phyloP scores from a whole-genome alignment of 2,888 invertebrate species.

The Drosophila seclusa region DNA sequence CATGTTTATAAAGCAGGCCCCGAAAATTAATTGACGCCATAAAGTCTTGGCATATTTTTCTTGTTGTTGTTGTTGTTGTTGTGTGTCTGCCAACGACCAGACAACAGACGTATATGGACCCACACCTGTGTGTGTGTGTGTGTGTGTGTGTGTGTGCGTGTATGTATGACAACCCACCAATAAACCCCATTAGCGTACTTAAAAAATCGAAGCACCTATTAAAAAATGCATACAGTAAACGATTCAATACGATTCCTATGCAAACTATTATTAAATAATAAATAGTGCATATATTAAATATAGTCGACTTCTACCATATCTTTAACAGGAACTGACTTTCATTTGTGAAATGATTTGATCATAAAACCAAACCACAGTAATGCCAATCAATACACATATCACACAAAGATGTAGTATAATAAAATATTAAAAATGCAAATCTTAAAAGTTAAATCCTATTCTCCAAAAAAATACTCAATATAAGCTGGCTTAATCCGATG shows the following conservation, averaged over 20 bases:
- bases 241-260: neutral
- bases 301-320: neutral
- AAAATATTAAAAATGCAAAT: neutral
- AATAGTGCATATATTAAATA: neutral
- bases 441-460: neutral
- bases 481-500: neutral
- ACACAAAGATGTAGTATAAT: neutral
- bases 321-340: neutral
- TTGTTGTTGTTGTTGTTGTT: slow-evolving; percentile 44
- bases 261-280: neutral
- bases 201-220: neutral
- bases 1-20: slow-evolving; percentile 38
- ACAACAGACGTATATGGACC: slow-evolving; percentile 23
- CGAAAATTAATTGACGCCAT: slow-evolving; percentile 78
- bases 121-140: neutral
- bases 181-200: neutral
- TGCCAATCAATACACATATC: neutral
- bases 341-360: neutral
- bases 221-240: neutral
- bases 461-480: neutral
- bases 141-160: neutral
- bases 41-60: slow-evolving; percentile 63
- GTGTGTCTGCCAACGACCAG: slow-evolving; percentile 65
- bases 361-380: neutral
- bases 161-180: neutral